A percentile compares a stretch with the other conserved stretches of the same genome.
Conservation (phyloP, 2,888 invertebrate species). For the Eubasilissa splendida region DNA sequence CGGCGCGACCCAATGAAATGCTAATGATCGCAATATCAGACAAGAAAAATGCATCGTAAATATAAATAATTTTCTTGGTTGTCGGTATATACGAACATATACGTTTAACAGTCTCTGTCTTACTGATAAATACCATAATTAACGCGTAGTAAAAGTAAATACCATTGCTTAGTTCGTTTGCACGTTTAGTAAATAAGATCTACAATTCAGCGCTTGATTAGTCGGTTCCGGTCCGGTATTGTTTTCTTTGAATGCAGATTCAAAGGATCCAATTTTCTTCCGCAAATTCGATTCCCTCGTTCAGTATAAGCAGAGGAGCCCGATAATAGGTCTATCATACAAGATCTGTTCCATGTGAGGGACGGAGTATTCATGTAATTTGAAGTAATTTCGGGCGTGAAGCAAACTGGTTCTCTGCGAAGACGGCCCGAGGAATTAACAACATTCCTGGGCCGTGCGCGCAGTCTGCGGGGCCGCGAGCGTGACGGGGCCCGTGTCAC, state of each 20-base stretch:
- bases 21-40: no score
- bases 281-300: constrained; percentile 33
- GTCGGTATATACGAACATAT: no score
- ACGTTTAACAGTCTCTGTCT: no score
- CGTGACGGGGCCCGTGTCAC: not conserved
- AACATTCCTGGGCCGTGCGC: constrained; percentile 53
- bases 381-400: constrained; percentile 57
- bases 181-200: no score
- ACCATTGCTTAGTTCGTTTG: no score
- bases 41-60: no score
- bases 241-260: no score
- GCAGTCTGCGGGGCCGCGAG: constrained; percentile 12
- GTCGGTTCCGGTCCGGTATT: no score
- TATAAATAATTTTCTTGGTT: no score
- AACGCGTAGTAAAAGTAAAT: no score
- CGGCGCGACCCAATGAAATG: not conserved
- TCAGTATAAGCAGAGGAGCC: constrained; percentile 16
- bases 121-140: no score
- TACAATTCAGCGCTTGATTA: no score
- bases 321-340: constrained; percentile 41
- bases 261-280: constrained; percentile 31
- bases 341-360: constrained; percentile 31
- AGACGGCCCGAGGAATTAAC: constrained; percentile 52
- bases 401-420: constrained; percentile 55
- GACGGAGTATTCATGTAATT: constrained; percentile 53